Percentiles rank a stretch among this genome's conserved stretches.
Conservation (phyloP, 2,113 vertebrate genomes). For the Acrocephalus kingi region DNA sequence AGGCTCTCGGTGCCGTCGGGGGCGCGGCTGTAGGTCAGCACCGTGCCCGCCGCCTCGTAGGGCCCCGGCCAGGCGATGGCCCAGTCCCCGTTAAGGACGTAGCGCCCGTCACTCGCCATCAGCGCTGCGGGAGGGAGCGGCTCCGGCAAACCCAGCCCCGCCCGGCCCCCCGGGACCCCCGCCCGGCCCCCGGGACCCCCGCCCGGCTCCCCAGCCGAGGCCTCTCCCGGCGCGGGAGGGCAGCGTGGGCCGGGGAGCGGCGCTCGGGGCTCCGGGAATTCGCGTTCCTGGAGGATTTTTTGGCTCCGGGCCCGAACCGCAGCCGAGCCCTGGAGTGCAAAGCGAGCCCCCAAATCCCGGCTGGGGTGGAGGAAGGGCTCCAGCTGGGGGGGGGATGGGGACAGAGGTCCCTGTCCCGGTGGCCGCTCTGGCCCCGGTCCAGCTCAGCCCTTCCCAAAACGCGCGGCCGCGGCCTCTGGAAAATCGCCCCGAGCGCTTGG, state of each 20-base stretch:
- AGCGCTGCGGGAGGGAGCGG: constrained; percentile 76
- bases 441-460: neutral
- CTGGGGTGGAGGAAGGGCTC: accelerated
- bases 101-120: constrained; percentile 79
- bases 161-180: neutral
- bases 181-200: neutral
- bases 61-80: constrained; percentile 84
- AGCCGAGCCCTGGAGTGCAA: neutral
- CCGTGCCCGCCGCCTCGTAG: constrained; percentile 84
- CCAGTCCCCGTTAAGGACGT: constrained; percentile 91
- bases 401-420: accelerated
- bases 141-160: neutral
- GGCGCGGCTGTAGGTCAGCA: constrained; percentile 79
- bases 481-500: neutral
- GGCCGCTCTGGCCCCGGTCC: neutral
- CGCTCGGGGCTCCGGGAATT: neutral
- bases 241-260: neutral
- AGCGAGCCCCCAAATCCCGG: neutral
- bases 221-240: constrained; percentile 2
- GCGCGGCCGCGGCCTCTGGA: neutral
- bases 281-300: neutral
- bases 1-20: constrained; percentile 85
- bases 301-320: neutral
- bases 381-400: neutral
- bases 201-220: neutral